phyloP scores from a whole-genome alignment of 1,140 invertebrate genomes.

The Daktulosphaira vitifoliae region DNA sequence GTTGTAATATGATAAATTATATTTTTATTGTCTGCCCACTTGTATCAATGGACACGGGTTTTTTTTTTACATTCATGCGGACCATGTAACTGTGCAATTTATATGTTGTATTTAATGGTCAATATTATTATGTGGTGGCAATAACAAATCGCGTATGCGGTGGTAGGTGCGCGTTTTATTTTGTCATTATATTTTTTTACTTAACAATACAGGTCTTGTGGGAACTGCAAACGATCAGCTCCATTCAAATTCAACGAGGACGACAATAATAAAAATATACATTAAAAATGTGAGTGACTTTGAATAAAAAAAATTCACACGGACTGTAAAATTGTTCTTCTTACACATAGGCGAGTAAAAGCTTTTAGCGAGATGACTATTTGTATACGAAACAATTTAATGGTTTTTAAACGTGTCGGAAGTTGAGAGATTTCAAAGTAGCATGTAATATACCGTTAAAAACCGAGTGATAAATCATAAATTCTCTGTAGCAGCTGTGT shows the following conservation, averaged over 20 bases:
- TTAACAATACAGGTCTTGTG: background rate
- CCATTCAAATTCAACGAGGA: background rate
- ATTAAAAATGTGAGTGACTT: background rate
- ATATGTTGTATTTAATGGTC: background rate
- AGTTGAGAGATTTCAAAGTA: background rate
- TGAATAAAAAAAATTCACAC: background rate
- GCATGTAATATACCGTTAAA: conserved; percentile 5
- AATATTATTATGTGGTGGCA: background rate
- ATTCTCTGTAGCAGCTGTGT: background rate
- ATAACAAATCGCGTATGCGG: background rate
- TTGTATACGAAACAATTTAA: conserved; percentile 6
- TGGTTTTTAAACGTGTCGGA: background rate
- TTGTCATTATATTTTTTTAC: no score
- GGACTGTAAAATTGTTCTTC: no score
- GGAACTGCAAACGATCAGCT: background rate
- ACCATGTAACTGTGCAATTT: background rate
- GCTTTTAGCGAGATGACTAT: conserved; percentile 13
- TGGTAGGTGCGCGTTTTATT: background rate
- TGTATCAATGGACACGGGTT: background rate
- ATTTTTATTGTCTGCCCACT: conserved; percentile 23
- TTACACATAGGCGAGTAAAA: no score
- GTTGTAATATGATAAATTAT: conserved; percentile 19
- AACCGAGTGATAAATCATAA: conserved; percentile 5
- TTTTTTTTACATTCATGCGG: no score
- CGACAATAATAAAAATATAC: no score